A percentile compares a stretch with the other conserved stretches of the same genome.
These are phyloP conservation scores for Pedicia rivosa DNA, from an alignment of 2,888 invertebrate genomes.

Conservation along the genomic window DNA sequence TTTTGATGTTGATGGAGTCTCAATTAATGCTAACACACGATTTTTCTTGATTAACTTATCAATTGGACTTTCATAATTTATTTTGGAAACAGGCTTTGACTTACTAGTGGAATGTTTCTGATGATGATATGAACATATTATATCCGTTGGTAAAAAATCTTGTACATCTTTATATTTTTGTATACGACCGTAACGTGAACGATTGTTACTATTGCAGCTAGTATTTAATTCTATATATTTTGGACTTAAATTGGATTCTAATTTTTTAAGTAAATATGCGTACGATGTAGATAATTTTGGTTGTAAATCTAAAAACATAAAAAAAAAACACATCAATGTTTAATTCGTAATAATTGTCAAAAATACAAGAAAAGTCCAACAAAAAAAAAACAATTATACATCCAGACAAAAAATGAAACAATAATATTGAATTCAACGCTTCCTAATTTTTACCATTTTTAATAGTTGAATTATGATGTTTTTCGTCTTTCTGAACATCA, in stretches of 20 bases:
- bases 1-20: neutral
- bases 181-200: constrained; percentile 12
- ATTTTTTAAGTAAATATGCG: constrained; percentile 5
- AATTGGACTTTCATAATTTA: constrained; percentile 21
- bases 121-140: constrained; percentile 13
- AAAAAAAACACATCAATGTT: no score
- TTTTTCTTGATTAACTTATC: constrained; percentile 25
- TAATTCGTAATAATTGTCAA: no score
- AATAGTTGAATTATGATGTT: no score
- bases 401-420: no score
- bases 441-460: no score
- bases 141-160: constrained; percentile 9
- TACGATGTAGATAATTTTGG: no score
- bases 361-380: no score
- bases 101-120: constrained; percentile 1
- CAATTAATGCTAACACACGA: constrained; percentile 13
- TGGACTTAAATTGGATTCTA: constrained; percentile 22
- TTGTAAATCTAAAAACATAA: no score
- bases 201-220: constrained; percentile 14
- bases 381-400: no score
- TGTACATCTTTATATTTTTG: constrained; percentile 15
- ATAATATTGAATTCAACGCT: no score
- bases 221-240: constrained; percentile 25
- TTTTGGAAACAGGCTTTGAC: neutral
- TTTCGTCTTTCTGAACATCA: no score